These are phyloP conservation scores for Platyscapa corneri DNA, from an alignment of 1,140 invertebrate species.

Conservation along the genomic window DNA sequence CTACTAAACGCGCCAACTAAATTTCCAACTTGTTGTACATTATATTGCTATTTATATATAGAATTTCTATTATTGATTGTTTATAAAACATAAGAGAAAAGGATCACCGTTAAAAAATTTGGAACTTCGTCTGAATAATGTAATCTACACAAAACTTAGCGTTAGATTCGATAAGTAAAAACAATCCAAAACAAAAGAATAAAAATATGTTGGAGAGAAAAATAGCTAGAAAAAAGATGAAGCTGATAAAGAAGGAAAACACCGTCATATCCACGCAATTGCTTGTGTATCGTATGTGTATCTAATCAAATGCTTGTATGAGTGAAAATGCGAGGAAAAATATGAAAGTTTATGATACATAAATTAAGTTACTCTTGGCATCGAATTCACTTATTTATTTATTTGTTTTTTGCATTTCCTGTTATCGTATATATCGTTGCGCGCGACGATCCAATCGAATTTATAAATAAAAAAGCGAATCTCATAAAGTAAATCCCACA, in stretches of 20 bases:
- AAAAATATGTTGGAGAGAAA: neutral
- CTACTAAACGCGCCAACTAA: slow-evolving; percentile 58
- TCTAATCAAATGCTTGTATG: slow-evolving; percentile 27
- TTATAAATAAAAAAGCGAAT: slow-evolving; percentile 40
- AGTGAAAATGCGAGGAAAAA: slow-evolving; percentile 21
- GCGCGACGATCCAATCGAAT: slow-evolving; percentile 27
- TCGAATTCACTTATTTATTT: slow-evolving; percentile 27
- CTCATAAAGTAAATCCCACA: neutral
- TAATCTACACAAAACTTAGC: slow-evolving; percentile 56
- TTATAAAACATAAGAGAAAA: slow-evolving; percentile 57
- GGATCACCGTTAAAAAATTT: slow-evolving; percentile 38
- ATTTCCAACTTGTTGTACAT: slow-evolving; percentile 60
- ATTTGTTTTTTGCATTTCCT: slow-evolving; percentile 29
- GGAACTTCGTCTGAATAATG: slow-evolving; percentile 57
- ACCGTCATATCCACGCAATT: slow-evolving; percentile 52
- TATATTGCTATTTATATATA: slow-evolving; percentile 55
- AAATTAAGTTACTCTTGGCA: slow-evolving; percentile 32
- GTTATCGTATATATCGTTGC: slow-evolving; percentile 36
- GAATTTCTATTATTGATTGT: slow-evolving; percentile 62
- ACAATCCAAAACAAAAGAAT: neutral
- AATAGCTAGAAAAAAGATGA: neutral
- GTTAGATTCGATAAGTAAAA: slow-evolving; percentile 53
- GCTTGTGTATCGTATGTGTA: slow-evolving; percentile 7
- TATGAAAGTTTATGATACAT: slow-evolving; percentile 12
- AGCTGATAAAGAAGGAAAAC: slow-evolving; percentile 20